These are phyloP conservation scores for Venustaconcha ellipsiformis DNA, from an alignment of 1,140 invertebrate species.

Conservation along the genomic window DNA sequence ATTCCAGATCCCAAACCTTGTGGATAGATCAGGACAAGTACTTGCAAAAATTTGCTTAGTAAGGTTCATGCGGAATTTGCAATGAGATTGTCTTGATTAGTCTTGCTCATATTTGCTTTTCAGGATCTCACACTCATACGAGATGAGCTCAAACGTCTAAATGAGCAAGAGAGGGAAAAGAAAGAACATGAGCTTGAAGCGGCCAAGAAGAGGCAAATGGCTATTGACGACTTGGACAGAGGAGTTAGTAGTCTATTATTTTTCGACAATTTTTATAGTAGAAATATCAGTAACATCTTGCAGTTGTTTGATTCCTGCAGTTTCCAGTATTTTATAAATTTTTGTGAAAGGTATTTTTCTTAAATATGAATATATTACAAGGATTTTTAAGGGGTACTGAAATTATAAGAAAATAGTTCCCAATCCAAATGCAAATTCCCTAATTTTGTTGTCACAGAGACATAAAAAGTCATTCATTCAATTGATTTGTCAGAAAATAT, in stretches of 20 bases:
- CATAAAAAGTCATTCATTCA: too few species aligned
- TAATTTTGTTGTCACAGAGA: too few species aligned
- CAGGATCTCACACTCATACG: slow-evolving; percentile 49
- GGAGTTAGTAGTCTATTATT: slow-evolving; percentile 43
- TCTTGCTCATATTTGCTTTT: slow-evolving; percentile 1
- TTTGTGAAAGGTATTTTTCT: too few species aligned
- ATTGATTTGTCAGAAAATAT: too few species aligned
- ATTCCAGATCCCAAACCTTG: background rate
- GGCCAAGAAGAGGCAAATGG: slow-evolving; percentile 57
- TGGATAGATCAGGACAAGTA: background rate
- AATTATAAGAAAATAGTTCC: too few species aligned
- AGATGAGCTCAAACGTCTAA: slow-evolving; percentile 46
- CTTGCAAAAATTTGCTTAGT: background rate
- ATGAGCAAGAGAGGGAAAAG: slow-evolving; percentile 53
- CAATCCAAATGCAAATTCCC: too few species aligned
- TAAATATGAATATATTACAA: too few species aligned
- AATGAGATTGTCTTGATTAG: background rate
- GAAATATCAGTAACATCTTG: background rate
- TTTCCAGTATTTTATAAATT: too few species aligned
- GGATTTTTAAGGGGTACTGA: too few species aligned
- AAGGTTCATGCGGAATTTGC: background rate
- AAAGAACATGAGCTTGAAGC: slow-evolving; percentile 60
- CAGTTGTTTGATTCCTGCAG: background rate
- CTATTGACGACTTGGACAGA: slow-evolving; percentile 63
- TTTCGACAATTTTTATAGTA: background rate